Conservation (phyloP, 2,888 invertebrate genomes). For the Cotesia congregata region DNA sequence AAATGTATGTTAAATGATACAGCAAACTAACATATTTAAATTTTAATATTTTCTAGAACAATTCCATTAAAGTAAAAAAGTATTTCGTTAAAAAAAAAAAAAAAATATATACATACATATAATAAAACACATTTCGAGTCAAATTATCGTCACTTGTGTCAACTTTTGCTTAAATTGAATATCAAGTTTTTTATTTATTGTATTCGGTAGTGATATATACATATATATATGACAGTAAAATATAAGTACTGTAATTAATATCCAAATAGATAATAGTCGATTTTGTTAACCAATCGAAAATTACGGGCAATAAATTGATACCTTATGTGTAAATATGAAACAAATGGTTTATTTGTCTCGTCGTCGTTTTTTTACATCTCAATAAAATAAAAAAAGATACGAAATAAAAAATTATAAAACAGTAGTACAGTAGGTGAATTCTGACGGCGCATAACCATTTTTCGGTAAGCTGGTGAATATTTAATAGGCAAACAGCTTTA, state of each 20-base stretch:
- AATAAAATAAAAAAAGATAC: background rate
- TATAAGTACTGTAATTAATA: background rate
- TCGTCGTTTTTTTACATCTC: background rate
- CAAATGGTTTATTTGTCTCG: background rate
- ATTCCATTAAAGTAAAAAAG: background rate
- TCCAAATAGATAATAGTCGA: background rate
- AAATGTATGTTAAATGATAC: background rate
- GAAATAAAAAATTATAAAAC: background rate
- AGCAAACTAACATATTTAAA: background rate
- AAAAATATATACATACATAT: background rate
- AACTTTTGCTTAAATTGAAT: background rate
- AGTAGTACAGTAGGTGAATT: background rate
- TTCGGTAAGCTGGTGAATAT: background rate
- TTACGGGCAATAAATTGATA: background rate
- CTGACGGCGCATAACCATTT: background rate
- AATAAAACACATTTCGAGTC: background rate
- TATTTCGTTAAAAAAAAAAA: background rate
- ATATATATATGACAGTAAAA: background rate
- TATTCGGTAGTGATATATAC: background rate
- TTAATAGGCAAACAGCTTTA: background rate
- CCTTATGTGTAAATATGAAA: slow-evolving; percentile 5
- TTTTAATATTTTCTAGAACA: background rate
- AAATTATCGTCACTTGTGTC: background rate
- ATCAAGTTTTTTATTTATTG: background rate
- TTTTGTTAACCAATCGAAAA: background rate